phyloP scores from a whole-genome alignment of 2,797 vertebrate species.

The Erithacus rubecula region DNA sequence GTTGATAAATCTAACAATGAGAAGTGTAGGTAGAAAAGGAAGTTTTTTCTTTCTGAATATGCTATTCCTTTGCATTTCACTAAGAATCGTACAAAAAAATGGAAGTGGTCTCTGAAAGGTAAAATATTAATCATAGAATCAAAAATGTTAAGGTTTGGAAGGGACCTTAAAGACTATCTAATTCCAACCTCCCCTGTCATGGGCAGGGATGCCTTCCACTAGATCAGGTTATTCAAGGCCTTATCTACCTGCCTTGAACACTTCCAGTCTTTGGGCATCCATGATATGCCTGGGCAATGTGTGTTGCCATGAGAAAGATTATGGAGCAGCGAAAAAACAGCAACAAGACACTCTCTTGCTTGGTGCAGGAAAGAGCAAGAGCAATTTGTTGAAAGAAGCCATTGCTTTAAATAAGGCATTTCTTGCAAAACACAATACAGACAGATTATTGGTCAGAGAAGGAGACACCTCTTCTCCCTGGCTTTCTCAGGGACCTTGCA shows the following conservation, averaged over 20 bases:
- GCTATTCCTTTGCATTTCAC: background rate
- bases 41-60: background rate
- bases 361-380: no score
- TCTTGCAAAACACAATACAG: no score
- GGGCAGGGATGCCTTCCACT: background rate
- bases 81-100: background rate
- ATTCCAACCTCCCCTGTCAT: background rate
- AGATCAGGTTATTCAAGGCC: background rate
- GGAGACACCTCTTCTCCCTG: no score
- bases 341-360: no score
- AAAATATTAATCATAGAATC: background rate
- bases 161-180: background rate
- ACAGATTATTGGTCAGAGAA: no score
- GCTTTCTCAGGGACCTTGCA: no score
- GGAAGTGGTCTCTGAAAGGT: background rate
- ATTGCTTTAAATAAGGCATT: no score
- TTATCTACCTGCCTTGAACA: background rate
- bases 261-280: background rate
- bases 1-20: background rate
- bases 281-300: accelerated
- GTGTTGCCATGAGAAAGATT: background rate
- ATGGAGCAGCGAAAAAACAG: no score
- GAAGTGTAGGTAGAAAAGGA: background rate
- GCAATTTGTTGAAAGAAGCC: no score
- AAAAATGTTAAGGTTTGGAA: background rate